A percentile compares a stretch with the other conserved stretches of the same genome.
These are phyloP conservation scores for Platorchestia sp. DNA, from an alignment of 1,140 invertebrate species.

Conservation along the genomic window DNA sequence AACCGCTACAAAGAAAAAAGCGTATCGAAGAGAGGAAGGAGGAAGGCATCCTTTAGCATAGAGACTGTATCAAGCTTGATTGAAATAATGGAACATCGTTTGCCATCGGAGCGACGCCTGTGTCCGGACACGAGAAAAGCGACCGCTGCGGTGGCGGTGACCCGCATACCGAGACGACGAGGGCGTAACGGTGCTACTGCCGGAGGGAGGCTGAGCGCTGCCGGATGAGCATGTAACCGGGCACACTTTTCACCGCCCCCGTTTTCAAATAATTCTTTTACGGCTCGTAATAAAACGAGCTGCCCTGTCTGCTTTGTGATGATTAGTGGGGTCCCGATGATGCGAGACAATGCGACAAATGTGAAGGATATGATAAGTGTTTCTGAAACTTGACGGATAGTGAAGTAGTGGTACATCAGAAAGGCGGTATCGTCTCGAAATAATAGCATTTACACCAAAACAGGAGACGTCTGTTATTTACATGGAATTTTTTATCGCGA, in stretches of 20 bases:
- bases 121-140: neutral
- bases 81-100: too few relatives aligned
- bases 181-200: slow-evolving; percentile 17
- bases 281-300: neutral
- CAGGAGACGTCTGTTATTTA: neutral
- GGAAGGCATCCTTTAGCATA: too few relatives aligned
- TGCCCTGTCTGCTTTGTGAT: neutral
- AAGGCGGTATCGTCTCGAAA: neutral
- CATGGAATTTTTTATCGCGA: neutral
- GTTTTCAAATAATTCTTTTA: neutral
- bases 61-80: too few relatives aligned
- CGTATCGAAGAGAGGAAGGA: too few relatives aligned
- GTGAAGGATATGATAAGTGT: neutral
- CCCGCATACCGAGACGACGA: neutral
- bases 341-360: neutral
- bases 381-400: neutral
- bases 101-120: neutral
- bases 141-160: neutral
- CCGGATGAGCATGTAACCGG: neutral
- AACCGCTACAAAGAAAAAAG: too few relatives aligned
- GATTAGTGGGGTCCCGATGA: neutral
- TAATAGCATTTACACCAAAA: neutral
- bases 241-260: neutral
- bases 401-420: neutral
- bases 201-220: neutral